phyloP scores from a whole-genome alignment of 2,113 vertebrate genomes.

The Dicaeum eximium region DNA sequence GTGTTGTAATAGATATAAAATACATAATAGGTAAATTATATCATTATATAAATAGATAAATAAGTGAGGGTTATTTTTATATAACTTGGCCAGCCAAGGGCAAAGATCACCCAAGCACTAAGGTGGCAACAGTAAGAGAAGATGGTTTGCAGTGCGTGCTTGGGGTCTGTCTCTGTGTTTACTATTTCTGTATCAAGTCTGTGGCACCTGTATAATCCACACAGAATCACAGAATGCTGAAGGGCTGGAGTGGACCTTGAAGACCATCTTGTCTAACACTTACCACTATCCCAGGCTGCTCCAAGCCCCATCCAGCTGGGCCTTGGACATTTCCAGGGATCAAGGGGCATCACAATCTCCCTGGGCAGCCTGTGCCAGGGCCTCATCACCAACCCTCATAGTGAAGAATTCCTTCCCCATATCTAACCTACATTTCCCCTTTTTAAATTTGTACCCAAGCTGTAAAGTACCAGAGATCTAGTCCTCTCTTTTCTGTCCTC shows the following conservation, averaged over 20 bases:
- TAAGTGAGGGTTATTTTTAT: background rate
- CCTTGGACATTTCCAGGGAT: background rate
- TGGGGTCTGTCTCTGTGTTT: background rate
- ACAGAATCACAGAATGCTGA: accelerated
- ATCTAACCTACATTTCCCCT: background rate
- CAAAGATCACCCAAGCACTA: background rate
- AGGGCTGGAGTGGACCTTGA: background rate
- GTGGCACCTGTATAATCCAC: accelerated
- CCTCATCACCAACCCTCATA: background rate
- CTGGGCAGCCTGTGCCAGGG: no score
- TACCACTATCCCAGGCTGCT: background rate
- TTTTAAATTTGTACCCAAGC: no score
- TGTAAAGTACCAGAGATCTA: background rate
- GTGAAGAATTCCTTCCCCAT: background rate
- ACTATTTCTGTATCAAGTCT: background rate
- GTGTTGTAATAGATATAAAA: background rate
- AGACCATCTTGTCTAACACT: background rate
- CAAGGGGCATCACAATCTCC: background rate
- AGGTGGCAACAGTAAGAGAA: background rate
- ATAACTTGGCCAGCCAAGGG: no score
- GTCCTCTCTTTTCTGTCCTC: background rate
- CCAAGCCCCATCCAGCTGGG: background rate
- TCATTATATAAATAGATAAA: background rate
- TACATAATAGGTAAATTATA: background rate
- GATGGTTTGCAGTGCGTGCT: background rate